phyloP scores from a whole-genome alignment of 2,888 invertebrate species.

The Polyommatus icarus region DNA sequence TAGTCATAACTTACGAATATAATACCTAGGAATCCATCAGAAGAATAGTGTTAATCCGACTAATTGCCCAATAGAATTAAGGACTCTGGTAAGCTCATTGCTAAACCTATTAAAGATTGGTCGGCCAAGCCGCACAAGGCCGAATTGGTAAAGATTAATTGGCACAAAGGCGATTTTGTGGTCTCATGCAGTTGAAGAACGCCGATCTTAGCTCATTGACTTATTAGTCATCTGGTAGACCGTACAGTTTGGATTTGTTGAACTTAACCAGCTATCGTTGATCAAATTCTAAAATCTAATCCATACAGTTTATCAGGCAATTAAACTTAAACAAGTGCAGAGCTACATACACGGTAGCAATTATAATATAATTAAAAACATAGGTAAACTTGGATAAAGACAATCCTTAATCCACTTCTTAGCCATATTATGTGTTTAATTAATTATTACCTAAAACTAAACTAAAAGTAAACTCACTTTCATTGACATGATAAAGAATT shows the following conservation, averaged over 20 bases:
- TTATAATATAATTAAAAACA: too few relatives aligned
- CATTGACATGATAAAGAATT: background rate
- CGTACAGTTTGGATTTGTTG: background rate
- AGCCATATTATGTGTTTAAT: background rate
- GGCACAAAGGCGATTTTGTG: background rate
- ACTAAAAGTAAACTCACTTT: background rate
- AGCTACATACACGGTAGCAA: too few relatives aligned
- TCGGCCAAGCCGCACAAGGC: constrained; percentile 3
- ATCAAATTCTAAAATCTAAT: too few relatives aligned
- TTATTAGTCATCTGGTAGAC: background rate
- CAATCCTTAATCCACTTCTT: background rate
- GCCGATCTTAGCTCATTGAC: constrained; percentile 5
- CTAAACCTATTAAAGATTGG: constrained; percentile 24
- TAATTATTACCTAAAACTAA: background rate
- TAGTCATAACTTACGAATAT: background rate
- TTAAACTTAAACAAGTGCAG: too few relatives aligned
- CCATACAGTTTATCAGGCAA: too few relatives aligned
- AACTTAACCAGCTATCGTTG: background rate
- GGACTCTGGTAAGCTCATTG: constrained; percentile 4
- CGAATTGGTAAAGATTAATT: constrained; percentile 25
- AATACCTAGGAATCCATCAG: background rate
- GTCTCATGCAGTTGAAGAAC: constrained; percentile 6
- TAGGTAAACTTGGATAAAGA: too few relatives aligned
- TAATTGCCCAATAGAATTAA: constrained; percentile 5
- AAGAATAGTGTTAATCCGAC: background rate